Evolutionary conservation across 2,888 invertebrate species (phyloP), one percentile per base, ranked within the genome.

Genomic region (Cotesia congregata): DNA sequence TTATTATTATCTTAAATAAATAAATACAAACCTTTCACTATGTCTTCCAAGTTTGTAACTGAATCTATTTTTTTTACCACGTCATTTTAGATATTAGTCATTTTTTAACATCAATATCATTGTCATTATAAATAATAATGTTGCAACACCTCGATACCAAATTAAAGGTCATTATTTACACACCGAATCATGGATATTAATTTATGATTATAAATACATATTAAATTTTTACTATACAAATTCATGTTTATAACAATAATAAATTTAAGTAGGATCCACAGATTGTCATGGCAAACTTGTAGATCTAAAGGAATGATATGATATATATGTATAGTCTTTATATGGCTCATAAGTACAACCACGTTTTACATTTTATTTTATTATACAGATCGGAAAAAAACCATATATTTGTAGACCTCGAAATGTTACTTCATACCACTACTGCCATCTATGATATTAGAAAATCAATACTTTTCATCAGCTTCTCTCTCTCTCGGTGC

Each of bases 51-150:
- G 77, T 74, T 59, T 75, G 67, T 61, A 41, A 77, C 80, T 30
- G 77, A 80, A 77, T 77, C 77, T 81, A 79, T 74, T 82, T 82
- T 80, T 83, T 80, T 86, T 82, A 86, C 83, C 84, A 86, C 85
- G 85, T 86, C 86, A 86, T 86, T 86, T 86, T 86, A 77, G 82
- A 78, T 80, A 81, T 77, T 77, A 77, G 20, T 84, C 77, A 83
- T 83, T 82, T 82, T 79, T 77, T 78, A 82, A 80, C 80, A 74
- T 78, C 75, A 72, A 67, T 78, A 80, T 78, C 81, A 81, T 81
- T 80, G 79, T 81, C 81, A 82, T 80, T 80, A 73, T 38, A 20
- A 67, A 64, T 30, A 59, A 65, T 41, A 30, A 65, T 38, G 20
- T 50, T 17, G 50, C 65, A 67, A 50, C 73, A 67, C 67, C 15